Evolutionary conservation across 2,888 invertebrate genomes (phyloP), one percentile per base, ranked within the genome.

Genomic region (Callinectes sapidus): DNA sequence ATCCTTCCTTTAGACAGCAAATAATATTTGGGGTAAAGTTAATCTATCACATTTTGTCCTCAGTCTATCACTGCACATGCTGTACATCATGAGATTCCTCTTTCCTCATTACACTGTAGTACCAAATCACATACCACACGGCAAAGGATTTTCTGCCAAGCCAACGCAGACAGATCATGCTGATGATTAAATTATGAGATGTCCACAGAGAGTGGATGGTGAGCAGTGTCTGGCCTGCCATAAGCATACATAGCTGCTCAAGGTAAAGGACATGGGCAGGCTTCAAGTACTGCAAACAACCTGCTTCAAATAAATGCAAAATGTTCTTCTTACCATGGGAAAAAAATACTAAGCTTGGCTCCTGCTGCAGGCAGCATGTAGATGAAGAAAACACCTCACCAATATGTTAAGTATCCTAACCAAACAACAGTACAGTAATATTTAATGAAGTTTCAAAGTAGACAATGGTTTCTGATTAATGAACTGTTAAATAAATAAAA

Each of bases 201-300:
- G 81, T 35, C 35, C 81, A 81, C 81, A 81, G 3, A 13, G 71
- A 77, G 81, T 81, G 81, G 81, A 81, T 13, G 35, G 35, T 28
- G 81, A 81, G 81, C 81, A 81, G 81, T 81, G 81, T 81, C 81
- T 81, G 35, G 81, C 81, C 81, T 81, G 81, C 32, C 35, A 81
- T 32, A 81, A 35, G 81, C 35, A 35, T 81, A 81, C 35, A 81
- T 35, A 35, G 35, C 81, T 32, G 81, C 81, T 81, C 81, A 81
- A 35, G 81, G 81, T 32, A 16, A 13, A 81, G 81, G 81, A 81
- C 81, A 81, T 81, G 16, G 16, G 81, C 81, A 81, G 81, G 35
- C 81, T 35, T 81, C 35, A 81, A 81, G 35, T 32, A 18, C 81
- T 81, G 35, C 81, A 81, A 77, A 81, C 81, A 81, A 81, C 81